phyloP scores from a whole-genome alignment of 2,888 invertebrate species.

The Drosophila mimetica region DNA sequence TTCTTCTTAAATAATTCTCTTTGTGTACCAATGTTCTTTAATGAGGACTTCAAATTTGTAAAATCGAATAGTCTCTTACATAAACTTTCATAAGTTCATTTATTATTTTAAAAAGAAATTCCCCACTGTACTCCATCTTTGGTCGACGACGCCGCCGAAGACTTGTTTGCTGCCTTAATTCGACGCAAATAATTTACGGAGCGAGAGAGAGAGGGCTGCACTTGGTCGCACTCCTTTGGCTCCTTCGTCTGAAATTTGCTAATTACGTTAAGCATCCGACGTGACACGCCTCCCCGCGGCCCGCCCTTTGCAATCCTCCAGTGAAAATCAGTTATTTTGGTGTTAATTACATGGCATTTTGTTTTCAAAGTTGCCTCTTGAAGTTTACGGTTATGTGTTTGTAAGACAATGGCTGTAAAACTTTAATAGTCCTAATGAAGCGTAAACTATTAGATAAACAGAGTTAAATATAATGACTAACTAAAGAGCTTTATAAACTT shows the following conservation, averaged over 20 bases:
- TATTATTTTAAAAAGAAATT: not conserved
- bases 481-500: not conserved
- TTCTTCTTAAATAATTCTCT: too few relatives aligned
- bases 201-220: constrained; percentile 9
- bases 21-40: too few relatives aligned
- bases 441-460: constrained; percentile 12
- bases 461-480: constrained; percentile 1
- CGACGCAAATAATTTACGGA: constrained; percentile 74
- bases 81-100: not conserved
- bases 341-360: constrained; percentile 67
- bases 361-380: constrained; percentile 31
- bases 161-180: constrained; percentile 76
- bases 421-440: constrained; percentile 8
- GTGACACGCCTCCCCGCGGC: constrained; percentile 59
- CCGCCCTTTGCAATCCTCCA: constrained; percentile 9
- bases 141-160: constrained; percentile 40
- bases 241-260: constrained; percentile 46
- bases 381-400: constrained; percentile 38
- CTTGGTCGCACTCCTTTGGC: constrained; percentile 26
- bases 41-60: too few relatives aligned
- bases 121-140: constrained; percentile 29
- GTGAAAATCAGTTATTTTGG: constrained; percentile 60
- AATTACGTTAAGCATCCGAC: constrained; percentile 76
- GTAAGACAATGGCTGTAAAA: constrained; percentile 30
- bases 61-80: too few relatives aligned